phyloP scores from a whole-genome alignment of 1,140 invertebrate genomes.

The Coptotermes formosanus region DNA sequence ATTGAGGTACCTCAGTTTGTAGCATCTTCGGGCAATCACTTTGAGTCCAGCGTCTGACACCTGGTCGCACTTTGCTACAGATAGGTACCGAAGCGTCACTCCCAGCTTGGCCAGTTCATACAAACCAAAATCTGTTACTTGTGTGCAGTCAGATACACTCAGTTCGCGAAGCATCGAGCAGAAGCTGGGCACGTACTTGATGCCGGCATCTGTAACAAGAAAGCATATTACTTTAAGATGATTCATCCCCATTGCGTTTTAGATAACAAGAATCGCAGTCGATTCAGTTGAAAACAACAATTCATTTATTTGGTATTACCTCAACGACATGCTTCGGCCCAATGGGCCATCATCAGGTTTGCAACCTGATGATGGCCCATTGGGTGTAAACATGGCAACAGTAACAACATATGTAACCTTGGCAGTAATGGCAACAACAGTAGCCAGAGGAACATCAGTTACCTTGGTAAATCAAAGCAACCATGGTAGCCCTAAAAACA shows the following conservation, averaged over 20 bases:
- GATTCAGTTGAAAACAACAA: no score
- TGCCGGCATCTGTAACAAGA: conserved; percentile 62
- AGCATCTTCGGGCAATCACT: conserved; percentile 84
- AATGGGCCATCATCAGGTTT: no score
- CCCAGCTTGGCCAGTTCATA: conserved; percentile 87
- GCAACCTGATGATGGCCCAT: no score
- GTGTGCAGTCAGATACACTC: conserved; percentile 85
- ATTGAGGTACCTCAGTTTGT: conserved; percentile 87
- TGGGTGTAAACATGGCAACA: no score
- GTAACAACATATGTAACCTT: no score
- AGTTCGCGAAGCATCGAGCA: conserved; percentile 80
- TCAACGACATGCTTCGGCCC: no score
- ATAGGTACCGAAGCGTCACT: conserved; percentile 77
- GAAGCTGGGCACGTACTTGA: conserved; percentile 81
- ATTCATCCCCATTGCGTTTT: neutral
- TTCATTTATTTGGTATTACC: no score
- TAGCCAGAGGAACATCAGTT: no score
- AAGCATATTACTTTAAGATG: conserved; percentile 28
- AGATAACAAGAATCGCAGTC: no score
- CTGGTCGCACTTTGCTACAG: conserved; percentile 85
- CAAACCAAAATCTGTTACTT: conserved; percentile 87
- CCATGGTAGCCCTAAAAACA: neutral
- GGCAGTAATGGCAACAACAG: no score
- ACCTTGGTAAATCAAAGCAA: no score
- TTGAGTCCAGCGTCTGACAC: conserved; percentile 80